Evolutionary conservation across 2,113 vertebrate genomes (phyloP).

Genomic region (Microcebus tavaratra): DNA sequence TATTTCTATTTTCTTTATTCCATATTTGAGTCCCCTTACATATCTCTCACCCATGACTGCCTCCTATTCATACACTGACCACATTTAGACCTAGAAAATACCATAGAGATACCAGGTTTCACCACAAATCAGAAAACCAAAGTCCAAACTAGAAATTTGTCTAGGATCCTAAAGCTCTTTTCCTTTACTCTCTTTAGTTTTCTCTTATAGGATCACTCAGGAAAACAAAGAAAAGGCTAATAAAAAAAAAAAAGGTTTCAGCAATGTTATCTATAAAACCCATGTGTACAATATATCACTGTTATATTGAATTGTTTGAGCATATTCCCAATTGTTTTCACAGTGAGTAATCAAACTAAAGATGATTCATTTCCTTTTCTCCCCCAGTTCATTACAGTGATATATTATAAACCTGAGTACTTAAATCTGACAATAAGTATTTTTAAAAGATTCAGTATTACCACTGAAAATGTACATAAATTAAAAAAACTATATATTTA

Average conservation of each 20-base stretch:
- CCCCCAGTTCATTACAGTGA: not conserved
- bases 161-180: not conserved
- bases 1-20: slow-evolving; percentile 35
- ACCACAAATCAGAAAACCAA: not conserved
- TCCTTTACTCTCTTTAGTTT: not conserved
- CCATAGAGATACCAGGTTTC: not conserved
- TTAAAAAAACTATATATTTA: not conserved
- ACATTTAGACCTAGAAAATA: slow-evolving; percentile 15
- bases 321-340: slow-evolving; percentile 17
- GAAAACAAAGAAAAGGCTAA: slow-evolving; percentile 35
- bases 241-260: not conserved
- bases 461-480: slow-evolving; percentile 2
- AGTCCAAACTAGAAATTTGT: not conserved
- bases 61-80: not conserved
- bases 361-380: not conserved
- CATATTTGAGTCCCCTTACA: not conserved
- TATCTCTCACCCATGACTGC: not conserved
- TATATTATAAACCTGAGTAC: not conserved
- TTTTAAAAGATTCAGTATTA: slow-evolving; percentile 6
- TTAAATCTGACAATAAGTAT: slow-evolving; percentile 39
- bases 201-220: slow-evolving; percentile 1
- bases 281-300: not conserved
- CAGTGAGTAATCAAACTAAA: not conserved
- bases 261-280: slow-evolving; percentile 18
- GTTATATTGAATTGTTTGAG: not conserved